Evolutionary conservation across 2,888 invertebrate genomes (phyloP), one percentile per base, ranked within the genome.

Genomic region (Anoncus sp.): DNA sequence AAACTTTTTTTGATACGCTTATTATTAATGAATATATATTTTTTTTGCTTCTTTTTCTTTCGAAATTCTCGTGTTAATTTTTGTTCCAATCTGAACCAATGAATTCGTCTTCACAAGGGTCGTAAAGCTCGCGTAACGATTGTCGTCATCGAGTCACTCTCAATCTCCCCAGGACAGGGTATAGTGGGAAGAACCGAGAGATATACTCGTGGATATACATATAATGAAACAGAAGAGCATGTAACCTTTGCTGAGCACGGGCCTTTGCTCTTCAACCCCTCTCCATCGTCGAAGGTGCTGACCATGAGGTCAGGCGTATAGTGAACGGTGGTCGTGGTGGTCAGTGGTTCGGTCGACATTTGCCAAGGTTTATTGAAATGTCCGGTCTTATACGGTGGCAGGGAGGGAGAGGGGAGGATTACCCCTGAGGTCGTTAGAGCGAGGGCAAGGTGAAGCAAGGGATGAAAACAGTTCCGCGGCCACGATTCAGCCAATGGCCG

Each of bases 311-410:
- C 75, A 75, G 47, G 45, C 55, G 27, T 45, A 69, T 14, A 24
- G 63, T 12, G 72, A 72, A 43, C 49, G 45, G 59, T 63, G 31
- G 43, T 31, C 47, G 57, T 63, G 75, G 75, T 77, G 66, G 82
- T 77, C 77, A 77, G 77, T 67, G 80, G 77, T 79, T 77, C 76
- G 67, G 71, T 66, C 79, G 73, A 72, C 75, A 82, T 81, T 82
- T 83, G 83, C 87, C 81, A 79, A 86, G 87, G 85, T 88, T 90
- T 89, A 90, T 90, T 90, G 90, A 90, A 90, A 90, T 88, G 90
- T 90, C 87, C 87, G 88, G 88, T 87, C 88, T 88, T 87, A 85
- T 86, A 75, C 83, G 80, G 55, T n/a, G n/a, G n/a, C n/a, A n/a
- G n/a, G n/a, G n/a, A n/a, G n/a, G n/a, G n/a, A n/a, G n/a, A n/a